Base-by-base conservation (phyloP, 2,797 vertebrate genomes). In the Arctocebus calabarensis region DNA sequence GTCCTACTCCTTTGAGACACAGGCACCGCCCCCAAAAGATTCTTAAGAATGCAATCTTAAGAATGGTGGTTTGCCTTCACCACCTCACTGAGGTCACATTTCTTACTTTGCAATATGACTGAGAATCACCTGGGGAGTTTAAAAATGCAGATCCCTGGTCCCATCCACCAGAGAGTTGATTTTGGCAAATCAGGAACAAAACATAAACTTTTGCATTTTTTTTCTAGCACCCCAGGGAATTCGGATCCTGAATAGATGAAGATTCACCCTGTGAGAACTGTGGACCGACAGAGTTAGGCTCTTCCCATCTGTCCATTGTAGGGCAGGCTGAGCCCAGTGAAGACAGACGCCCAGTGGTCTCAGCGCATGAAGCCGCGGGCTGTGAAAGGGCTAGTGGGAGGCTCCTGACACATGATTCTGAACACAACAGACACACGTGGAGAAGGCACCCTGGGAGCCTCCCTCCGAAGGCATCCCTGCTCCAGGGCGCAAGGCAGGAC, bases 351-450 rank as follows among this genome's bases (percentile, higher is more conserved):
- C 37, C 7, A 34, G 29, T 2, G 23, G 19, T 20, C 12, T 48
- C 43, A 82, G 13, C 40, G 82, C 27, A 48, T 12, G 55, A 79
- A 40, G 14, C 29, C 20, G 10, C 2, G 23, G 59, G 17, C 20
- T 3, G 0, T 16, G 73, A 34, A 43, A 86, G 48, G 19, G 84
- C 59, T 68, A 40, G 59, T 45, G 22, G 40, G 13, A n/a, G 43
- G 10, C 19, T 37, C 9, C 32, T 40, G 17, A 43, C 9, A 4
- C 16, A 10, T 1, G 22, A 37, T 40, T 55, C 75, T 3, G 16
- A 82, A 48, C 4, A 16, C 22, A 43, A 14, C 3, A 22, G 19
- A 68, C 0, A 7, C n/a, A 43, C 1, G 0, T 1, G 3, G 48
- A n/a, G 77, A 64, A 68, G 9, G 20, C 5, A 22, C 29, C 48